phyloP scores from a whole-genome alignment of 1,140 invertebrate genomes.

The Trichonephila clavata region DNA sequence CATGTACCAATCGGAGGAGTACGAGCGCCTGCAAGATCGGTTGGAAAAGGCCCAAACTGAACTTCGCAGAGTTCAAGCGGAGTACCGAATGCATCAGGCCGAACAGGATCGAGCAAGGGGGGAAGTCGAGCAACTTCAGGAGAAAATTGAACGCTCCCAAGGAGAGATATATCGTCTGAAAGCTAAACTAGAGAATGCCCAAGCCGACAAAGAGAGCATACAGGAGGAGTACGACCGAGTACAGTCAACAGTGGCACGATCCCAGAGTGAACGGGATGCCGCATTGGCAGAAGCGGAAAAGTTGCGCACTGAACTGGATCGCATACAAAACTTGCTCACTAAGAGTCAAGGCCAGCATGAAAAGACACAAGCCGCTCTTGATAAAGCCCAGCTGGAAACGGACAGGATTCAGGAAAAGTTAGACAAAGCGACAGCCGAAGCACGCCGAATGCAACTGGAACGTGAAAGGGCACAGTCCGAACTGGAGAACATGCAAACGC shows the following conservation, averaged over 20 bases:
- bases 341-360: slow-evolving; percentile 95
- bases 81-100: slow-evolving; percentile 86
- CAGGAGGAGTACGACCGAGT: slow-evolving; percentile 90
- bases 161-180: slow-evolving; percentile 96
- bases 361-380: slow-evolving; percentile 91
- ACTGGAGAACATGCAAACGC: slow-evolving; percentile 91
- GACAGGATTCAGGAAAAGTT: slow-evolving; percentile 93
- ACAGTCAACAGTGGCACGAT: slow-evolving; percentile 82
- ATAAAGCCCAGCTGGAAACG: slow-evolving; percentile 94
- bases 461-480: slow-evolving; percentile 90
- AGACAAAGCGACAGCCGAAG: slow-evolving; percentile 90
- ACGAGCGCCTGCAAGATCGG: slow-evolving; percentile 86
- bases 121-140: slow-evolving; percentile 92
- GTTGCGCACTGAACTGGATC: slow-evolving; percentile 93
- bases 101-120: slow-evolving; percentile 92
- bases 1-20: slow-evolving; percentile 69
- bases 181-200: slow-evolving; percentile 95
- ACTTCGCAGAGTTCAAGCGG: slow-evolving; percentile 89
- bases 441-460: slow-evolving; percentile 91
- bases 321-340: slow-evolving; percentile 91
- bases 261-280: slow-evolving; percentile 93
- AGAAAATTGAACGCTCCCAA: slow-evolving; percentile 95
- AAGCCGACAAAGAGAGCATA: slow-evolving; percentile 94
- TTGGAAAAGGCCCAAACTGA: slow-evolving; percentile 92
- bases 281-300: slow-evolving; percentile 92